These are phyloP conservation scores for Poecilia wingei DNA, from an alignment of 2,797 vertebrate genomes.

Conservation along the genomic window DNA sequence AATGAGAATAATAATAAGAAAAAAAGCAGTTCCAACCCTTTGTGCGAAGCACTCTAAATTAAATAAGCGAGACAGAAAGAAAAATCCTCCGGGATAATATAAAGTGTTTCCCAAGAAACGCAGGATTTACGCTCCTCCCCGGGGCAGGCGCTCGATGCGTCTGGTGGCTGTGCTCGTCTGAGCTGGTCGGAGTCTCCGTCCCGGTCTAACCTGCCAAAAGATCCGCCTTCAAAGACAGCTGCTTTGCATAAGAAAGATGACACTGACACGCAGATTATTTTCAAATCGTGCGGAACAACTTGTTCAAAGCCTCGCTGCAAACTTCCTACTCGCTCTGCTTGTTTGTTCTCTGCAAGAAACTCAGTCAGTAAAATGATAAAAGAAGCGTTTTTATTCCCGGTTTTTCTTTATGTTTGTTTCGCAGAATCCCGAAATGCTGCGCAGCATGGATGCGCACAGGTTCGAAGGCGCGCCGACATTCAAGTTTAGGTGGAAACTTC, in stretches of 20 bases:
- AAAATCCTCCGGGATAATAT: constrained; percentile 20
- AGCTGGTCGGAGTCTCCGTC: constrained; percentile 76
- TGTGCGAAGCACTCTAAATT: background rate
- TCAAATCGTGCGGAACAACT: constrained; percentile 88
- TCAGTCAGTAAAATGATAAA: constrained; percentile 43
- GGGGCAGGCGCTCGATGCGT: constrained; percentile 43
- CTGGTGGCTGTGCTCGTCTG: constrained; percentile 69
- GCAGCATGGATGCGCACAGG: constrained; percentile 42
- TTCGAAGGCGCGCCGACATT: constrained; percentile 24
- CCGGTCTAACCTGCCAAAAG: constrained; percentile 84
- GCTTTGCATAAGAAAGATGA: constrained; percentile 97
- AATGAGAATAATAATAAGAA: background rate
- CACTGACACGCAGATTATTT: constrained; percentile 92
- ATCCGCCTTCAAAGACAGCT: constrained; percentile 91
- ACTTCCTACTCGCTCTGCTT: constrained; percentile 71
- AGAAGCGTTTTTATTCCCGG: constrained; percentile 26
- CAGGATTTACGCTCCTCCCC: constrained; percentile 39
- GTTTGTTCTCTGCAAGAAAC: constrained; percentile 61
- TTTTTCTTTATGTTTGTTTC: background rate
- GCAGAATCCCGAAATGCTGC: constrained; percentile 49
- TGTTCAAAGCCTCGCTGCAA: constrained; percentile 75
- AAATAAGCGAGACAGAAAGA: background rate
- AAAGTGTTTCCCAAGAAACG: constrained; percentile 32
- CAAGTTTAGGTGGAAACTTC: constrained; percentile 8
- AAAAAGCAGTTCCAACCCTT: background rate